Evolutionary conservation across 2,113 vertebrate genomes (phyloP), one percentile per base, ranked within the genome.

Genomic region (Pelmatolapia mariae): DNA sequence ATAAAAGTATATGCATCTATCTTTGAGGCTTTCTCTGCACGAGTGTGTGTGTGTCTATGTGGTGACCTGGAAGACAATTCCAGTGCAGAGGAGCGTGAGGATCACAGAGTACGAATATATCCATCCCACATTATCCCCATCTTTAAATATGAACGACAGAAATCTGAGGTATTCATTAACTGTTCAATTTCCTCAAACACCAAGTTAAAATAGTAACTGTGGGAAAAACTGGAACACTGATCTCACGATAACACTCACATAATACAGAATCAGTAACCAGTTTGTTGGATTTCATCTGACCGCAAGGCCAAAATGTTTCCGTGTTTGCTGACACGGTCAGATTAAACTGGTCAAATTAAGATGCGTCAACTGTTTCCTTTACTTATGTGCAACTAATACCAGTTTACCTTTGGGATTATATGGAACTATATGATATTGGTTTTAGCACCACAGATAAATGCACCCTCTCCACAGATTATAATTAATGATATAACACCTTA

Each of bases 1-100:
- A 90, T 91, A 88, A 87, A 89, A 86, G 86, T 84, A 86, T 73
- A 81, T 83, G 87, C 81, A 54, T 33, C 8, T 50, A 53, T 88
- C 83, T 86, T 79, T 68, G 85, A 86, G 8, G n/a, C 11, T 71
- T 84, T 68, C 47, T 82, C 73, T 57, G 8, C 40, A 84, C 50
- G 47, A 56, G 87, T 71, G 61, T 24, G 54, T 52, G 40, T 40
- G 45, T 73, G 22, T 29, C 13, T 26, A 18, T 52, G 73, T 78
- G 45, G 10, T 52, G 45, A 78, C 53, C 24, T 66, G 52, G 33
- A 56, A 81, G 82, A 83, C 9, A 22, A 45, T 22, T 87, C 45
- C 78, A 57, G 10, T 16, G 43, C 73, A 56, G 7, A 79, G 38
- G 6, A 80, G 54, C 15, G 10, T 68, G 43, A 82, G 18, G 18